Conservation (phyloP, 2,888 invertebrate genomes). For the Vesta saturnalis region DNA sequence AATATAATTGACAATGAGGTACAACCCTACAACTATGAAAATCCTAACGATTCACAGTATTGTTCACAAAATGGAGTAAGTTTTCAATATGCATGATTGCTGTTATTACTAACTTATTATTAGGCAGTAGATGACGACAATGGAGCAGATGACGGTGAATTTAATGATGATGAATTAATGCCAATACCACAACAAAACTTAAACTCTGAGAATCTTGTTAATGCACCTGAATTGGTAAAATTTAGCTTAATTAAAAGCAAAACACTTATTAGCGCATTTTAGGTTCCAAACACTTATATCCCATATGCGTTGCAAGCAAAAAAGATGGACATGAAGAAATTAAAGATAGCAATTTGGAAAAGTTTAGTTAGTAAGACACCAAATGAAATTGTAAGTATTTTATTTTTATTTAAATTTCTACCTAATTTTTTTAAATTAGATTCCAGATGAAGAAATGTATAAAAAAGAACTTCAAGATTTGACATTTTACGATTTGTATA, state of each 20-base stretch:
- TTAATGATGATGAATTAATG: conserved; percentile 58
- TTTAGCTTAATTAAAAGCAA: background rate
- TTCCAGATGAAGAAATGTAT: conserved; percentile 30
- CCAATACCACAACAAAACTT: conserved; percentile 49
- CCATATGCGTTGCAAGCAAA: conserved; percentile 86
- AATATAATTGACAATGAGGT: conserved; percentile 46
- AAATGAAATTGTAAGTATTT: conserved; percentile 53
- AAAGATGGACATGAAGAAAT: conserved; percentile 84
- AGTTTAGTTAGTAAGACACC: conserved; percentile 63
- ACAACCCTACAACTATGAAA: conserved; percentile 66
- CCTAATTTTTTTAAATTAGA: conserved; percentile 23
- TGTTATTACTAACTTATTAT: background rate
- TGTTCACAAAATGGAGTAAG: conserved; percentile 51
- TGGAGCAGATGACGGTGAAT: conserved; percentile 39
- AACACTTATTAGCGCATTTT: background rate
- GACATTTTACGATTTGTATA: conserved; percentile 67
- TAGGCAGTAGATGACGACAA: conserved; percentile 15
- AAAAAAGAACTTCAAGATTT: conserved; percentile 52
- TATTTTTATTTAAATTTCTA: conserved; percentile 5
- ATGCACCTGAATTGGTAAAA: conserved; percentile 71
- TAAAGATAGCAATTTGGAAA: conserved; percentile 81
- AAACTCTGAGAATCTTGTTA: conserved; percentile 69
- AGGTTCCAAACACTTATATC: conserved; percentile 79
- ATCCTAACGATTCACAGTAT: conserved; percentile 66
- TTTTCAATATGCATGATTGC: background rate